Conservation (phyloP, 1,140 invertebrate species). For the Hormaphis cornu region DNA sequence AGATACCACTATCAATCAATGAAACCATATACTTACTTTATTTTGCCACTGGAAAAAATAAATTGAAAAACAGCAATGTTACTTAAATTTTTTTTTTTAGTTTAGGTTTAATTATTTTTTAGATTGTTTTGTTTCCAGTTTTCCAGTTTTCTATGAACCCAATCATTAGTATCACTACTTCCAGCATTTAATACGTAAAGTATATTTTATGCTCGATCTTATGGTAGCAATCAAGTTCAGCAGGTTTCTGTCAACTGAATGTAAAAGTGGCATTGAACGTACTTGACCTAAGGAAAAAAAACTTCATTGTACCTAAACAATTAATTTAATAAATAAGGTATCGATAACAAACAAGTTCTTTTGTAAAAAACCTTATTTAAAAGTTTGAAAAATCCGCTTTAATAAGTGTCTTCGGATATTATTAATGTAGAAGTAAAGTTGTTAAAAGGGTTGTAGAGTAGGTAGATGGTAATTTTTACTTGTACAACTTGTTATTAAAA, state of each 20-base stretch:
- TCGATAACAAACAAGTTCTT: not conserved
- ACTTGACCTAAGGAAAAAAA: constrained; percentile 1
- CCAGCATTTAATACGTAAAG: not conserved
- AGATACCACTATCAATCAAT: too few relatives aligned
- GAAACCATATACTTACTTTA: too few relatives aligned
- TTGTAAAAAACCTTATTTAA: not conserved
- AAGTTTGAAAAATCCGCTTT: not conserved
- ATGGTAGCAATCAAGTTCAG: not conserved
- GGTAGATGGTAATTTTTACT: too few relatives aligned
- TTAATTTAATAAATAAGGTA: not conserved
- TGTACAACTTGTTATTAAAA: too few relatives aligned
- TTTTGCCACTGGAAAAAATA: too few relatives aligned
- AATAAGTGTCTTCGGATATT: too few relatives aligned
- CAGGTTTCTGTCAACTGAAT: not conserved
- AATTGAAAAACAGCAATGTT: too few relatives aligned
- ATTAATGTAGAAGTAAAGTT: too few relatives aligned
- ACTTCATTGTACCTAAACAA: constrained; percentile 6
- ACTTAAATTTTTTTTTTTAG: too few relatives aligned
- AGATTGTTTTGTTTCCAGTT: not conserved
- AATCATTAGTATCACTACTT: not conserved
- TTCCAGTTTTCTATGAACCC: not conserved
- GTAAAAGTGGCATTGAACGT: constrained; percentile 9
- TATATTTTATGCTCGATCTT: not conserved
- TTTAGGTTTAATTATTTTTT: too few relatives aligned
- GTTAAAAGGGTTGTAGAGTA: too few relatives aligned